Conservation (phyloP, 1,140 invertebrate species). For the Drosophila sp. region DNA sequence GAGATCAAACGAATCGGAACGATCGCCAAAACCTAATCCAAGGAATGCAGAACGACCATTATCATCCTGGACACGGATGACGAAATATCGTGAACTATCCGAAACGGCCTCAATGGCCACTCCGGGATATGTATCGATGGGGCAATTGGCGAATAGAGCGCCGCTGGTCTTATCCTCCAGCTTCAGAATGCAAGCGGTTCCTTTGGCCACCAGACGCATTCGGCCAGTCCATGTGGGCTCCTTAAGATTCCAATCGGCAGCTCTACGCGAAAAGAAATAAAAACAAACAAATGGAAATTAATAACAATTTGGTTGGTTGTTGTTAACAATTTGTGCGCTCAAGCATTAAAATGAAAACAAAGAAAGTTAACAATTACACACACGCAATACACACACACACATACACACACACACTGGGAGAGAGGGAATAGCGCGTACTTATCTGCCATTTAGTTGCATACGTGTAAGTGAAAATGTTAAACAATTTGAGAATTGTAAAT, state of each 20-base stretch:
- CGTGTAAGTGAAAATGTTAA: constrained; percentile 50
- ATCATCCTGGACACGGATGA: constrained; percentile 97
- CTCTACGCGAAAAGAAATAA: constrained; percentile 85
- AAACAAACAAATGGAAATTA: background rate
- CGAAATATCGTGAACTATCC: constrained; percentile 99
- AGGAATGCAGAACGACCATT: constrained; percentile 98
- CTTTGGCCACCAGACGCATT: constrained; percentile 94
- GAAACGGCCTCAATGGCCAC: constrained; percentile 97
- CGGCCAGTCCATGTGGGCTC: constrained; percentile 98
- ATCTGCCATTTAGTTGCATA: constrained; percentile 32
- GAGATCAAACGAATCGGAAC: constrained; percentile 99
- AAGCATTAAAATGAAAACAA: constrained; percentile 59
- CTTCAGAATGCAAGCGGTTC: constrained; percentile 93
- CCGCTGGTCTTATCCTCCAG: constrained; percentile 97
- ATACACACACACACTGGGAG: background rate
- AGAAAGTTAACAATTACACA: constrained; percentile 51
- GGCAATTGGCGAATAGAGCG: constrained; percentile 99
- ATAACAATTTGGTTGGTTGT: constrained; percentile 16
- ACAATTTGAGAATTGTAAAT: constrained; percentile 41
- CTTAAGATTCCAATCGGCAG: constrained; percentile 98
- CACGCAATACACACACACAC: constrained; percentile 27
- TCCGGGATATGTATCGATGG: constrained; percentile 97
- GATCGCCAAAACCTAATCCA: constrained; percentile 98
- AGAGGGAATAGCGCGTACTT: constrained; percentile 1
- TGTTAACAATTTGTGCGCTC: constrained; percentile 23